phyloP scores from a whole-genome alignment of 2,797 vertebrate genomes.

The Microchirus variegatus region DNA sequence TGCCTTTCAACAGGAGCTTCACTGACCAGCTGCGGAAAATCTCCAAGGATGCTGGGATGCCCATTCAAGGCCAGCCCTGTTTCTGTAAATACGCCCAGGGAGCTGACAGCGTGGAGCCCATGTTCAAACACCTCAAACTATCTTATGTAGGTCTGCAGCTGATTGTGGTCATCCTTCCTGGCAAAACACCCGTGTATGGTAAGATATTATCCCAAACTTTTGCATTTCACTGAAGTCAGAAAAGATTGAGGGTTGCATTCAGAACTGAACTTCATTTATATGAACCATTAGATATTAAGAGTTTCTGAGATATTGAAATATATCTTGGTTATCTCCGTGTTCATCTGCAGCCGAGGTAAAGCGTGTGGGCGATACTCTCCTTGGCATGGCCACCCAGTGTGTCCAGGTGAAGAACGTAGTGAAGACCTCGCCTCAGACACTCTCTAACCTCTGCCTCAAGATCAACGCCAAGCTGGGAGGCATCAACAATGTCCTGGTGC shows the following conservation, averaged over 20 bases:
- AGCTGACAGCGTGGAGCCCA: slow-evolving; percentile 98
- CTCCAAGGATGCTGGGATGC: slow-evolving; percentile 98
- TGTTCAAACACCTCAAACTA: slow-evolving; percentile 99
- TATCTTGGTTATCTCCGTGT: neutral
- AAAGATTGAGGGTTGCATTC: too few relatives aligned
- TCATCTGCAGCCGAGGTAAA: slow-evolving; percentile 92
- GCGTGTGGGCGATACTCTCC: slow-evolving; percentile 95
- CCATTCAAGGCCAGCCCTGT: slow-evolving; percentile 97
- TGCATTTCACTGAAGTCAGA: too few relatives aligned
- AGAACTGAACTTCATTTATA: neutral
- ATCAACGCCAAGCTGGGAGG: slow-evolving; percentile 98
- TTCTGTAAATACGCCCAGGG: slow-evolving; percentile 99
- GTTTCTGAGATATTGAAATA: too few relatives aligned
- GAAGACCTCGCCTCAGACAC: slow-evolving; percentile 97
- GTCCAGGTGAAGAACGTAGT: slow-evolving; percentile 99
- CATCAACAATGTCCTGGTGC: slow-evolving; percentile 98
- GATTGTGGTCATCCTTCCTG: slow-evolving; percentile 97
- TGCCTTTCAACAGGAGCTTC: slow-evolving; percentile 86
- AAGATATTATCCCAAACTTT: slow-evolving; percentile 31
- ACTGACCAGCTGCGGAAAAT: slow-evolving; percentile 98
- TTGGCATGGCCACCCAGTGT: slow-evolving; percentile 99
- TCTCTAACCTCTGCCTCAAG: slow-evolving; percentile 99
- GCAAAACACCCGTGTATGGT: slow-evolving; percentile 98
- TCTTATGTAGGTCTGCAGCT: slow-evolving; percentile 98
- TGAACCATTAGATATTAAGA: neutral